Evolutionary conservation across 2,888 invertebrate species (phyloP).

Genomic region (Troilus luridus): DNA sequence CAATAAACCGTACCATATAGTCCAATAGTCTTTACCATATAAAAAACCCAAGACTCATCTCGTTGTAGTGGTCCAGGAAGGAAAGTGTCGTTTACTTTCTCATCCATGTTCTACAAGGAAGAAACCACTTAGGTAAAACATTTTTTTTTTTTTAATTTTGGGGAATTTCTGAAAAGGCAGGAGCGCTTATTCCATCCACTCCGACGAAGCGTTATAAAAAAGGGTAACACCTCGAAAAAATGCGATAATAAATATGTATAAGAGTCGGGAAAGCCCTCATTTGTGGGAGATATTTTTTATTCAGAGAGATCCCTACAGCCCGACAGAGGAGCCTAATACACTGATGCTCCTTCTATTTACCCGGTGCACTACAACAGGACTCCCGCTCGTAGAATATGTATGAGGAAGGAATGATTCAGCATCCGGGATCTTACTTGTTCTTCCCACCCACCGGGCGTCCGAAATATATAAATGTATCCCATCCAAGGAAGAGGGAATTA

Average conservation of each 20-base stretch:
- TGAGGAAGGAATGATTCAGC: conserved; percentile 44
- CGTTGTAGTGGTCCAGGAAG: too few species aligned
- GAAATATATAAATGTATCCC: conserved; percentile 40
- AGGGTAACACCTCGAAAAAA: conserved; percentile 38
- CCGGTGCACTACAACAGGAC: conserved; percentile 35
- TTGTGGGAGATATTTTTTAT: conserved; percentile 38
- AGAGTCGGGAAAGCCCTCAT: neutral
- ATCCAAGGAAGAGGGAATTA: conserved; percentile 1
- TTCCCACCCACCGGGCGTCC: neutral
- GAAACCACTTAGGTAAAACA: too few species aligned
- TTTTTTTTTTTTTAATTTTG: neutral
- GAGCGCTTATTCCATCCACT: neutral
- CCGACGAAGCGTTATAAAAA: neutral
- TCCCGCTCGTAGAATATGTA: conserved; percentile 45
- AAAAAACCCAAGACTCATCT: too few species aligned
- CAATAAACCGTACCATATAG: too few species aligned
- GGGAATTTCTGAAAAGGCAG: neutral
- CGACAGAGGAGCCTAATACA: neutral
- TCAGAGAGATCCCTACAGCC: neutral
- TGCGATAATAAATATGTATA: conserved; percentile 25
- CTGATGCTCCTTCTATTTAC: conserved; percentile 52
- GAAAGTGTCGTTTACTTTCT: too few species aligned
- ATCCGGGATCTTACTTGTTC: conserved; percentile 26
- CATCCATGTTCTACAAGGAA: too few species aligned
- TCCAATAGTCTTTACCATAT: too few species aligned